A percentile compares a stretch with the other conserved stretches of the same genome.
Evolutionary conservation across 2,888 invertebrate genomes (phyloP).

Genomic region (Caenorhabditis imperialis): DNA sequence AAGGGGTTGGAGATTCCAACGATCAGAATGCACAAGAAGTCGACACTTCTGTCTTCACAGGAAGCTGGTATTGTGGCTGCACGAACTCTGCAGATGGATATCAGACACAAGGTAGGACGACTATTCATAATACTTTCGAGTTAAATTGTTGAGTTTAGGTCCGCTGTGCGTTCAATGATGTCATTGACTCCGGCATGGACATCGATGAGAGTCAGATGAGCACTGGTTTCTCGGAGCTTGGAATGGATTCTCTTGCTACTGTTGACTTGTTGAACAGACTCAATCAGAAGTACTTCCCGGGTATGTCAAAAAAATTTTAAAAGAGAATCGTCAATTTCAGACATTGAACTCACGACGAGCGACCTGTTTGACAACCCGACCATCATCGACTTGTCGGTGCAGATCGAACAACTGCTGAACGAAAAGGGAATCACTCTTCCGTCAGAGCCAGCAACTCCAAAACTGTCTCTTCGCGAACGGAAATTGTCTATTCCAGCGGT

Average conservation of each 20-base stretch:
- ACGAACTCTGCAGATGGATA: conserved; percentile 46
- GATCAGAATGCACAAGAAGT: conserved; percentile 52
- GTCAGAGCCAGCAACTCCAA: conserved; percentile 28
- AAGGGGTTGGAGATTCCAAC: conserved; percentile 48
- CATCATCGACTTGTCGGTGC: conserved; percentile 39
- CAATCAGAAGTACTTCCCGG: conserved; percentile 58
- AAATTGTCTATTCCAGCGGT: conserved; percentile 51
- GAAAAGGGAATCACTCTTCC: conserved; percentile 38
- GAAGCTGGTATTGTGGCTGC: conserved; percentile 41
- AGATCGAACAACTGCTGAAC: conserved; percentile 34
- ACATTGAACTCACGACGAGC: conserved; percentile 55
- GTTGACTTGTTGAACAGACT: conserved; percentile 69
- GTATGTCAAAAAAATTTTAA: not conserved
- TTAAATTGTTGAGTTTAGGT: conserved; percentile 18
- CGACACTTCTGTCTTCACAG: conserved; percentile 50
- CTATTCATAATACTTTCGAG: not conserved
- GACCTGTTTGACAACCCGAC: conserved; percentile 61
- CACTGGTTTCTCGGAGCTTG: conserved; percentile 69
- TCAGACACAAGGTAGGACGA: conserved; percentile 33
- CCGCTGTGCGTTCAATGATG: conserved; percentile 43
- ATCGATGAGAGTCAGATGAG: conserved; percentile 49
- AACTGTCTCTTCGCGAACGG: conserved; percentile 41
- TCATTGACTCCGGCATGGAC: conserved; percentile 49
- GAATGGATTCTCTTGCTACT: conserved; percentile 70
- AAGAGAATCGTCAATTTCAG: conserved; percentile 6